Evolutionary conservation across 2,888 invertebrate species (phyloP), one percentile per base, ranked within the genome.

Genomic region (Ophion costatus): DNA sequence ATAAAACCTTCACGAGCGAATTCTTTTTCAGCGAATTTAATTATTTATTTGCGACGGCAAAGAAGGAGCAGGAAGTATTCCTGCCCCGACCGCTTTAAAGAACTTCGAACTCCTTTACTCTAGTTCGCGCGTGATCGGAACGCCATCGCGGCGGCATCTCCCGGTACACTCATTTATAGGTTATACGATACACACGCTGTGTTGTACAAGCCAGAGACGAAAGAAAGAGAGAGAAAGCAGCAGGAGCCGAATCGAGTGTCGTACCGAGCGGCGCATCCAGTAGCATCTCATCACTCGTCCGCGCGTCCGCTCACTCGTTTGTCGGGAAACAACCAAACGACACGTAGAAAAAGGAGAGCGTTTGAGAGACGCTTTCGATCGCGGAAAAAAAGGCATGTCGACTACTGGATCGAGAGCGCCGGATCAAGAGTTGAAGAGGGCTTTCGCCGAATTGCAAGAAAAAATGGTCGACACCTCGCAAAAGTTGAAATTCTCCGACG

Each of bases 391-490:
- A 9, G 17, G 17, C 45, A 70, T 11, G 56, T 29, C 33, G 29
- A 71, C 71, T 6, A 51, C 56, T 3, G 71, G 51, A 2, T 67
- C 77, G 24, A 95, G 94, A 90, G 94, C 94, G 80, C 94, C 95
- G 10, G 96, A 96, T 92, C 92, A 95, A 89, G 96, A 96, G 90
- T 91, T 96, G 66, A 95, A 95, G 90, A 95, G 96, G 95, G 98
- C 98, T 0, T 98, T 98, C 92, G 94, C 95, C 76, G 97, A 98
- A 90, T 94, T 98, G 77, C 98, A 98, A 92, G 95, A 96, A 14
- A 98, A 98, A 94, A 96, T 97, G 95, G 94, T 97, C 38, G 97
- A 97, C 90, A 97, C 98, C 0, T 95, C 95, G 87, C 97, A 97
- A 92, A 97, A 98, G 94, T 94, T 98, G 83, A 96, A 96, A 90